Evolutionary conservation across 2,888 invertebrate species (phyloP), one percentile per base, ranked within the genome.

Genomic region (Morpho deidamia): DNA sequence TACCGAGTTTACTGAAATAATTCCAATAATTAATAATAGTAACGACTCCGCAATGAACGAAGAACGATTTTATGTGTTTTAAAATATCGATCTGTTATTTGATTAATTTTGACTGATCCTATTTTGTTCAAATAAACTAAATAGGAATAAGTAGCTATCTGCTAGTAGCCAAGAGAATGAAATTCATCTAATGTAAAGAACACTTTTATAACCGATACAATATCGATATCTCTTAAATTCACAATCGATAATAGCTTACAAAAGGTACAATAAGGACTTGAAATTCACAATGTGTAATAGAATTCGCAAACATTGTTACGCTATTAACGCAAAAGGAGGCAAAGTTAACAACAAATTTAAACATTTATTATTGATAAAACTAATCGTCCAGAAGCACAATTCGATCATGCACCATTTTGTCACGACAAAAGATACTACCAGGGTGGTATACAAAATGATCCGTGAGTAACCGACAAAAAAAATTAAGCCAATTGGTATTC

Each of bases 321-420:
- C 79, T 86, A 87, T 88, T 89, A 87, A 83, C 84, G 83, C 83
- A 81, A 86, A 83, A 83, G 86, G 80, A 87, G 88, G 81, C 75
- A 76, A 83, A 85, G 78, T 83, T 82, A 87, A 87, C 88, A 87
- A 88, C 86, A 88, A 84, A 81, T 81, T 85, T 72, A 85, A 87
- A 88, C 82, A 87, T 84, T 78, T 75, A 79, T 85, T 84, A 23
- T 23, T 76, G 70, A 57, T 53, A 58, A 66, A 81, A 64, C 74
- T 87, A 89, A 89, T 89, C 89, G 85, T 79, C 76, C 78, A 85
- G 83, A 87, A 85, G 81, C 78, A 74, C 75, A 76, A 78, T 77
- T 71, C 60, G 74, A 82, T 75, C 84, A 88, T 85, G 89, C 86
- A 72, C 82, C 80, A 86, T 75, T 82, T 72, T 68, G 59, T 66